Conservation (phyloP, 2,888 invertebrate genomes). For the Parapristionchus giblindavisi region DNA sequence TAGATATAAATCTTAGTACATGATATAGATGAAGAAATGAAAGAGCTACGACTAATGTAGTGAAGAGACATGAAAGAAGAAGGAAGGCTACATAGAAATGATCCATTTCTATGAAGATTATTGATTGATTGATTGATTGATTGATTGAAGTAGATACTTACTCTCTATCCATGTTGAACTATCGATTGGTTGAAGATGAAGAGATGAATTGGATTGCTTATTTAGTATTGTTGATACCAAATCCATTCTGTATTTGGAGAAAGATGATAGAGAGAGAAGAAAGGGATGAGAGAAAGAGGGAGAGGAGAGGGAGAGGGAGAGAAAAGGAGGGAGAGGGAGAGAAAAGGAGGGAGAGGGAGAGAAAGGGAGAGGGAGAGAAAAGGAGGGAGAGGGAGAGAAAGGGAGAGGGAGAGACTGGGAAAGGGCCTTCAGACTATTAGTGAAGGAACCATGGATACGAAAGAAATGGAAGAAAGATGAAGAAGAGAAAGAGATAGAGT, state of each 20-base stretch:
- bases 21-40: conserved; percentile 59
- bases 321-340: conserved; percentile 15
- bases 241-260: conserved; percentile 8
- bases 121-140: neutral
- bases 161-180: conserved; percentile 26
- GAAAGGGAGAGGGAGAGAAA: conserved; percentile 30
- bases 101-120: conserved; percentile 57
- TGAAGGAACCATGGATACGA: too few species aligned
- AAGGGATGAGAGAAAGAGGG: neutral
- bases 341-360: conserved; percentile 11
- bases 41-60: conserved; percentile 52
- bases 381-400: conserved; percentile 14
- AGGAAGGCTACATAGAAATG: conserved; percentile 54
- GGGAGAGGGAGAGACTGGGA: conserved; percentile 25
- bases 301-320: conserved; percentile 4
- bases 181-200: conserved; percentile 24
- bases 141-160: neutral
- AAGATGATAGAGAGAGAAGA: neutral
- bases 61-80: conserved; percentile 53
- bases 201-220: neutral
- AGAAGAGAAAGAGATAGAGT: too few species aligned
- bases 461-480: too few species aligned
- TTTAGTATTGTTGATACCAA: conserved; percentile 24
- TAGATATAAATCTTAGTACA: conserved; percentile 64
- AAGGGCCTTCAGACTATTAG: too few species aligned